Conservation (phyloP, 2,888 invertebrate genomes). For the Drosophila parthenogenetica region DNA sequence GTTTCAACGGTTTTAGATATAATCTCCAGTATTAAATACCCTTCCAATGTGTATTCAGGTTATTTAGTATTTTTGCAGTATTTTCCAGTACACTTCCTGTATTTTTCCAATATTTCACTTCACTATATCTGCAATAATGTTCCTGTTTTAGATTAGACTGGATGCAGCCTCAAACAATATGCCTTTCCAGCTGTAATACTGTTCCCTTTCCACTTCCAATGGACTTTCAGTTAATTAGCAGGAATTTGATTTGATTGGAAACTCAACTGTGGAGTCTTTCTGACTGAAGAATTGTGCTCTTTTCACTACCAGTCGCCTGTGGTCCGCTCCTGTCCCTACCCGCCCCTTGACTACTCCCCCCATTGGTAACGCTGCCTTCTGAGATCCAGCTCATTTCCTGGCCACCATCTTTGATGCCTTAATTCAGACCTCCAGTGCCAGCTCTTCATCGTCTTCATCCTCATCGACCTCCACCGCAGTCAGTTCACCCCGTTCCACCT, state of each 20-base stretch:
- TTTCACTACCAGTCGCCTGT: background rate
- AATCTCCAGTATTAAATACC: no score
- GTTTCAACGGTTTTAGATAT: no score
- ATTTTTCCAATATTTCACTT: background rate
- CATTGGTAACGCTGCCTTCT: slow-evolving; percentile 35
- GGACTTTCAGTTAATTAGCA: background rate
- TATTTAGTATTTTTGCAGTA: background rate
- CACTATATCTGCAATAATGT: no score
- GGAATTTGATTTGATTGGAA: no score
- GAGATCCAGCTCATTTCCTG: slow-evolving; percentile 61
- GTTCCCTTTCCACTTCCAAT: background rate
- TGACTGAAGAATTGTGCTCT: no score
- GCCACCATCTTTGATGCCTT: background rate
- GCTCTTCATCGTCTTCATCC: slow-evolving; percentile 49
- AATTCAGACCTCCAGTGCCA: slow-evolving; percentile 65
- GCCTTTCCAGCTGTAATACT: background rate
- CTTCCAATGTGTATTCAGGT: no score
- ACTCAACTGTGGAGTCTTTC: no score
- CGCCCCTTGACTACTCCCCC: background rate
- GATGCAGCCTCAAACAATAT: background rate
- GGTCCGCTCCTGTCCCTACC: background rate
- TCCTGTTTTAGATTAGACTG: background rate
- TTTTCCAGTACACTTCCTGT: no score
- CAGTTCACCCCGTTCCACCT: slow-evolving; percentile 14
- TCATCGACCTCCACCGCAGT: slow-evolving; percentile 14